phyloP scores from a whole-genome alignment of 2,797 vertebrate genomes.

The Sebastes glaucus region DNA sequence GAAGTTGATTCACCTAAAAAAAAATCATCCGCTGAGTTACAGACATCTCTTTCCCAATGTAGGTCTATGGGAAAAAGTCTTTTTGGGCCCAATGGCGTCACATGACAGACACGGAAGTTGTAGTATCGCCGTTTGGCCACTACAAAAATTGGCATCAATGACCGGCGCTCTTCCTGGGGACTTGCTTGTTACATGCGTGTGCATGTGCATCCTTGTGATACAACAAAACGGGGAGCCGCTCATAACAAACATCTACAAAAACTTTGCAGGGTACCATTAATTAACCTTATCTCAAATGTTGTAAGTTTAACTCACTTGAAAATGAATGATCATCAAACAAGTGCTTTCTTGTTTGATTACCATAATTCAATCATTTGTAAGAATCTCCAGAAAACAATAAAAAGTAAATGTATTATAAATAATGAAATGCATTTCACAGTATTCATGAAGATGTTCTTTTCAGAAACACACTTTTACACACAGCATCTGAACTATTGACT shows the following conservation, averaged over 20 bases:
- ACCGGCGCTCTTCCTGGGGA: too few relatives aligned
- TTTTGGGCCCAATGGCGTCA: too few relatives aligned
- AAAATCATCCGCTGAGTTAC: too few relatives aligned
- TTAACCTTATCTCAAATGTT: neutral
- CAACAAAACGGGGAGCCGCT: neutral
- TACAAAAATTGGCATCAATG: too few relatives aligned
- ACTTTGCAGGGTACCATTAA: neutral
- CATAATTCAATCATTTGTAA: neutral
- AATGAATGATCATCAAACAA: neutral
- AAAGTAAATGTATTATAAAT: neutral
- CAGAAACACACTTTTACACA: neutral
- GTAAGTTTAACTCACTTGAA: neutral
- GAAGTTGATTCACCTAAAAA: too few relatives aligned
- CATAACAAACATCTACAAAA: neutral
- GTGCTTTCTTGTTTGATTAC: neutral
- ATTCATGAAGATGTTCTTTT: neutral
- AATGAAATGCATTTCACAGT: neutral
- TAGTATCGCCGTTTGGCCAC: too few relatives aligned
- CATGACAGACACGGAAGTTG: fast-evolving
- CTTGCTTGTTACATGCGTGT: neutral
- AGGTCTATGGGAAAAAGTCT: too few relatives aligned
- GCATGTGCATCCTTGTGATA: neutral
- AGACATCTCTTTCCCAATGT: too few relatives aligned
- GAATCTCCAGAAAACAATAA: neutral
- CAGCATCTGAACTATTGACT: neutral